Percentiles rank a stretch among this genome's conserved stretches.
phyloP scores from a whole-genome alignment of 2,113 vertebrate genomes.

The Nerophis lumbriciformis region DNA sequence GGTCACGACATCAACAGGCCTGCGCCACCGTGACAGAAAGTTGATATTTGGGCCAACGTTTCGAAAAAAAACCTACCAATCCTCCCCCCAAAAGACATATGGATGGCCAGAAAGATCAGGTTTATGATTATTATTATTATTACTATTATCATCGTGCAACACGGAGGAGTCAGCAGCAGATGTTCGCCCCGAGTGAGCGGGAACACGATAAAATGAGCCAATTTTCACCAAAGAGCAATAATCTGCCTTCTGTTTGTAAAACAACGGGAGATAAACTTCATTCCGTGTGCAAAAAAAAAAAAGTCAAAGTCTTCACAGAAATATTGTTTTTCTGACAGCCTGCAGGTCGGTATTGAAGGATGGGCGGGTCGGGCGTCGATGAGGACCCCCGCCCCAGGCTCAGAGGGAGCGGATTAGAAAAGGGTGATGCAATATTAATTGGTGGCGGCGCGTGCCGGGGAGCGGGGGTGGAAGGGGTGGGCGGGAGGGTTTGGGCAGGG shows the following conservation, averaged over 20 bases:
- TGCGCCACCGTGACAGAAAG: too few relatives aligned
- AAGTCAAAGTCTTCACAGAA: neutral
- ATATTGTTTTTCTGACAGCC: conserved; percentile 1
- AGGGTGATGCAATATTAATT: conserved; percentile 78
- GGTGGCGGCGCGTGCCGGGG: conserved; percentile 54
- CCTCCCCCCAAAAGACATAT: neutral
- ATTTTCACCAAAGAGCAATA: conserved; percentile 6
- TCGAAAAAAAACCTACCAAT: too few relatives aligned
- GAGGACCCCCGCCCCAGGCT: conserved; percentile 30
- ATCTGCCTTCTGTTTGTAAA: conserved; percentile 8
- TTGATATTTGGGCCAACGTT: too few relatives aligned
- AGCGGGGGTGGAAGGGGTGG: conserved; percentile 26
- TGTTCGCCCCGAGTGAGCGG: neutral
- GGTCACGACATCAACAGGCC: too few relatives aligned
- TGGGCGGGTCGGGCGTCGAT: conserved; percentile 32
- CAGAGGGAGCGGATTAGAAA: conserved; percentile 48
- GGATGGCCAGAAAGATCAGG: neutral
- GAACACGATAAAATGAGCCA: neutral
- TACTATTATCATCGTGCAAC: neutral
- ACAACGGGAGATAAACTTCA: conserved; percentile 5
- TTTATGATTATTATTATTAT: neutral
- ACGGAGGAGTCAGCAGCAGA: conserved; percentile 3
- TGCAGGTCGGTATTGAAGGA: conserved; percentile 10
- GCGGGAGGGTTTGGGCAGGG: too few relatives aligned
- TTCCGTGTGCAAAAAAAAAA: neutral